Conservation (phyloP, 2,888 invertebrate genomes). For the Drosophila mercatorum region DNA sequence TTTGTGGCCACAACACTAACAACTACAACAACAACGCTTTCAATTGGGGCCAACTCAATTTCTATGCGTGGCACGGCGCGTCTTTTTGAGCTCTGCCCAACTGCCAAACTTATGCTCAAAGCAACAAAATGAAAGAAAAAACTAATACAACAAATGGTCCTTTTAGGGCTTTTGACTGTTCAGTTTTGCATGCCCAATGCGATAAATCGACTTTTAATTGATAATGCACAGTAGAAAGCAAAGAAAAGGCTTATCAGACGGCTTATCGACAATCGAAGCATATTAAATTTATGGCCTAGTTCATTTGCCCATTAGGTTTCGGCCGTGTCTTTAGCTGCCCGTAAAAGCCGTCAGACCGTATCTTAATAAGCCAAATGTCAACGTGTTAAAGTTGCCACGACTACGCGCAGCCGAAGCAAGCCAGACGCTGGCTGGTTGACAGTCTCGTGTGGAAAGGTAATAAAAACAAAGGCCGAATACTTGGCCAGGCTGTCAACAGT, state of each 20-base stretch:
- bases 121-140: conserved; percentile 1
- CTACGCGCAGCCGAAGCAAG: conserved; percentile 10
- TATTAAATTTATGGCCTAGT: conserved; percentile 59
- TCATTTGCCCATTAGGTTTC: conserved; percentile 49
- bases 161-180: conserved; percentile 4
- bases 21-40: conserved; percentile 29
- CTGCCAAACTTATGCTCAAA: conserved; percentile 33
- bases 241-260: conserved; percentile 23
- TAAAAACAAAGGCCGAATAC: conserved; percentile 53
- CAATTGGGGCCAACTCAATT: conserved; percentile 63
- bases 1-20: conserved; percentile 63
- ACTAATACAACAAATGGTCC: conserved; percentile 12
- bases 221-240: conserved; percentile 29
- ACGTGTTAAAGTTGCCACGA: conserved; percentile 59
- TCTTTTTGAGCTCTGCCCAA: conserved; percentile 41
- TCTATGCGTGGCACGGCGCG: conserved; percentile 64
- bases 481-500: conserved; percentile 55
- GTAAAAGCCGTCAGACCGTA: conserved; percentile 12
- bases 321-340: background rate
- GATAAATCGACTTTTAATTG: conserved; percentile 64
- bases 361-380: conserved; percentile 61
- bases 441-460: conserved; percentile 62
- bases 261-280: conserved; percentile 57
- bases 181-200: conserved; percentile 36
- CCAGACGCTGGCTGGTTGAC: conserved; percentile 36